These are phyloP conservation scores for Mycalesis mineus DNA, from an alignment of 2,888 invertebrate genomes.

Conservation along the genomic window DNA sequence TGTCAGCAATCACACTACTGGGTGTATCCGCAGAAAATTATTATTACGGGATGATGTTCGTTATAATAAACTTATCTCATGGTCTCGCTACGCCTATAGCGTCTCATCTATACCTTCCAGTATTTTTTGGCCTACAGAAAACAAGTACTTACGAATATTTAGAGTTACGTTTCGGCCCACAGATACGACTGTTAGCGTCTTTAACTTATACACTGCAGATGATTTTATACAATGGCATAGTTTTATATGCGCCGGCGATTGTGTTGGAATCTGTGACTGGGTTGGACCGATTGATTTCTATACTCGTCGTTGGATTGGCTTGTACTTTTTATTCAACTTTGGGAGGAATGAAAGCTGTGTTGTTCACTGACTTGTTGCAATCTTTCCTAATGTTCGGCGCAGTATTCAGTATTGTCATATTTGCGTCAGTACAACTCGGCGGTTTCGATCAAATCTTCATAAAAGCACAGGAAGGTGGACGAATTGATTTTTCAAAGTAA, in stretches of 20 bases:
- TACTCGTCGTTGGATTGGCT: constrained; percentile 85
- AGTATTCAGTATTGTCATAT: constrained; percentile 86
- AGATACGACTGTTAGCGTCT: constrained; percentile 87
- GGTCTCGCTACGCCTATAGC: constrained; percentile 86
- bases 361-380: constrained; percentile 92
- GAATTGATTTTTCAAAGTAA: constrained; percentile 85
- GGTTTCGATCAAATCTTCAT: constrained; percentile 84
- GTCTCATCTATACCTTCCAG: constrained; percentile 87
- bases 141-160: constrained; percentile 96
- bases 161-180: constrained; percentile 89
- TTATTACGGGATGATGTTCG: constrained; percentile 88
- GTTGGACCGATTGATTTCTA: constrained; percentile 84
- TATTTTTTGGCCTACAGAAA: constrained; percentile 89
- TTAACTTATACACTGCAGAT: constrained; percentile 92
- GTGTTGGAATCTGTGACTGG: constrained; percentile 92
- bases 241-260: constrained; percentile 94
- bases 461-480: constrained; percentile 82
- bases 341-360: constrained; percentile 94
- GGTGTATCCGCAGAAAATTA: constrained; percentile 94
- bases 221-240: constrained; percentile 93
- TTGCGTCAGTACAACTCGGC: constrained; percentile 83
- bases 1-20: constrained; percentile 93
- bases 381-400: constrained; percentile 91
- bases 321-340: constrained; percentile 92
- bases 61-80: constrained; percentile 86